A percentile compares a stretch with the other conserved stretches of the same genome.
Conservation (phyloP, 2,888 invertebrate species). For the Danaus chrysippus region DNA sequence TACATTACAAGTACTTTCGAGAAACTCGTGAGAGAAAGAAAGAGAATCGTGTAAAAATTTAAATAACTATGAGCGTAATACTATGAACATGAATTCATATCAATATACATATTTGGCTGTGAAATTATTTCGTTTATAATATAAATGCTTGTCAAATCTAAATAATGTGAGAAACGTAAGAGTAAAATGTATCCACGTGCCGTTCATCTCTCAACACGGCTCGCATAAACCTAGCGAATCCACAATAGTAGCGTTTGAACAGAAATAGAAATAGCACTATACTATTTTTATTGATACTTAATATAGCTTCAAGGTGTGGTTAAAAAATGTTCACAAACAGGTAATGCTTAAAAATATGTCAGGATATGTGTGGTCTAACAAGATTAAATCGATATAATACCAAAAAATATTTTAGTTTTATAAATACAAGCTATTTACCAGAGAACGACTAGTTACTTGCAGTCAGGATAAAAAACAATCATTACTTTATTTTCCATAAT, state of each 20-base stretch:
- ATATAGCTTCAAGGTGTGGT: slow-evolving; percentile 17
- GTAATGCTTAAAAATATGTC: background rate
- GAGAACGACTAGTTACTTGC: too few species aligned
- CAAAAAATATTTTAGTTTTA: too few species aligned
- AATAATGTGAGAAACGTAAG: slow-evolving; percentile 12
- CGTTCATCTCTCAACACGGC: slow-evolving; percentile 24
- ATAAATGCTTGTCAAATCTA: slow-evolving; percentile 16
- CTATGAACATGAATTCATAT: too few species aligned
- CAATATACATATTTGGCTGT: background rate
- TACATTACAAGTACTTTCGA: too few species aligned
- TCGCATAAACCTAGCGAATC: slow-evolving; percentile 24
- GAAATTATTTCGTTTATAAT: background rate
- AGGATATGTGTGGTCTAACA: too few species aligned
- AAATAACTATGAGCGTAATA: too few species aligned
- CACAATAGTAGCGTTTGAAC: slow-evolving; percentile 21
- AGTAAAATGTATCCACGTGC: slow-evolving; percentile 12
- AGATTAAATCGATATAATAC: too few species aligned
- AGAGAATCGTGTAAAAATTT: too few species aligned
- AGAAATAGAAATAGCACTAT: slow-evolving; percentile 27
- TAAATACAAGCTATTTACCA: too few species aligned
- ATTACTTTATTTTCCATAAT: too few species aligned
- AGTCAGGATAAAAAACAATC: too few species aligned
- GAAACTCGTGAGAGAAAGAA: too few species aligned
- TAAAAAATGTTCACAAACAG: slow-evolving; percentile 2
- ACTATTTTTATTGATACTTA: slow-evolving; percentile 28